Evolutionary conservation across 2,797 vertebrate genomes (phyloP), one percentile per base, ranked within the genome.

Genomic region (Pogonophryne albipinna): DNA sequence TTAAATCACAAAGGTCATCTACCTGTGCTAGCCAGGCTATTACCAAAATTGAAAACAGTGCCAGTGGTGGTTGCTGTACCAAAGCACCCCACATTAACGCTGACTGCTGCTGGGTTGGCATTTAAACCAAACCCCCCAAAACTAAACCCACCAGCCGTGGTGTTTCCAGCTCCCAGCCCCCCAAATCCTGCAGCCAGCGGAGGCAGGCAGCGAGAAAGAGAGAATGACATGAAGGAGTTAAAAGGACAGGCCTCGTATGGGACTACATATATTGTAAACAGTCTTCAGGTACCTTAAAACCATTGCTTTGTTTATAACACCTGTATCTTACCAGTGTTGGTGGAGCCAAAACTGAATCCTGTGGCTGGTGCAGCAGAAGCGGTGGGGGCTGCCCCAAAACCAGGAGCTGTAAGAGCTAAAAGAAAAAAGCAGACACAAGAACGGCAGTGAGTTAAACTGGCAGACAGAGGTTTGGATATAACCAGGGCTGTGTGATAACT

Each of bases 61-160:
- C 96, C 95, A 90, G 96, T 95, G 87, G 96, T 97, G 91, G 96
- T 95, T 85, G 97, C 95, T 91, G 97, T 95, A 96, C 97, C 96
- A 93, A 98, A 97, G 95, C 95, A 96, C 90, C 97, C 97, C 95
- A 97, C 95, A 96, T 97, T 99, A 97, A 98, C 98, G 97, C 95
- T 97, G 96, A 98, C 95, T 66, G 97, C 94, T 76, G 97, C 94
- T 75, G 97, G 96, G 89, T 96, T 98, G 94, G 97, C 94, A 92
- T 97, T 95, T 97, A 99, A 96, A 93, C 97, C 97, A 86, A 99
- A 97, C 93, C 97, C 97, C 95, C 97, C 97, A 97, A 99, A 98
- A 97, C 96, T 98, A 97, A 98, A 98, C 94, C 97, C 97, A 96
- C 96, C 96, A 93, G 96, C 94, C 84, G 94, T 95, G 92, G 96